Evolutionary conservation across 92 coral and sea anemone genomes (phyloP).

Genomic region (Parazoanthus swiftii): DNA sequence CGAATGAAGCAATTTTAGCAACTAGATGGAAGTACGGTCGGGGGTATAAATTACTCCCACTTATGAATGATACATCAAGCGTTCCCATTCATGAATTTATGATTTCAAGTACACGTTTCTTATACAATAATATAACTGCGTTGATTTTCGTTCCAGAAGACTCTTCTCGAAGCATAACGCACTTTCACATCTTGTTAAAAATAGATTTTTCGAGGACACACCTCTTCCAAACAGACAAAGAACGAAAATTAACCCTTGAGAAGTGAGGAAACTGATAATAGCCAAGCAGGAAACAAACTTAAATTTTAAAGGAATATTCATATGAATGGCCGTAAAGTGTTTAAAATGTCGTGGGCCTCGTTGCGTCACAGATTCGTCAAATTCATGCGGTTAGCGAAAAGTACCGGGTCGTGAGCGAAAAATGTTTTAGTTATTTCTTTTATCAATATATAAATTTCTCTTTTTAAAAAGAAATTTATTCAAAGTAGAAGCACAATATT

Average conservation of each 20-base stretch:
- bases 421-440: too few relatives aligned
- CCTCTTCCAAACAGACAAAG: slow-evolving; percentile 31
- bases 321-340: neutral
- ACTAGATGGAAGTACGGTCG: neutral
- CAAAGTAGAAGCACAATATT: too few relatives aligned
- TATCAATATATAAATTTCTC: too few relatives aligned
- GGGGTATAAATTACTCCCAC: slow-evolving; percentile 10
- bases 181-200: neutral
- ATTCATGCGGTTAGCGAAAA: neutral
- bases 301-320: neutral
- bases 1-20: slow-evolving; percentile 3
- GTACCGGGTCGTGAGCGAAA: neutral
- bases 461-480: too few relatives aligned
- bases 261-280: neutral
- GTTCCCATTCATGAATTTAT: neutral
- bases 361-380: neutral
- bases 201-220: slow-evolving; percentile 31
- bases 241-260: neutral
- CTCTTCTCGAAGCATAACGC: neutral
- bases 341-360: neutral
- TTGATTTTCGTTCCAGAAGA: neutral
- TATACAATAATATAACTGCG: neutral
- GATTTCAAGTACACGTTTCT: slow-evolving; percentile 14
- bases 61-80: neutral
- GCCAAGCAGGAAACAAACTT: neutral